These are phyloP conservation scores for Schlechtendalia chinensis DNA, from an alignment of 1,140 invertebrate genomes.

Conservation along the genomic window DNA sequence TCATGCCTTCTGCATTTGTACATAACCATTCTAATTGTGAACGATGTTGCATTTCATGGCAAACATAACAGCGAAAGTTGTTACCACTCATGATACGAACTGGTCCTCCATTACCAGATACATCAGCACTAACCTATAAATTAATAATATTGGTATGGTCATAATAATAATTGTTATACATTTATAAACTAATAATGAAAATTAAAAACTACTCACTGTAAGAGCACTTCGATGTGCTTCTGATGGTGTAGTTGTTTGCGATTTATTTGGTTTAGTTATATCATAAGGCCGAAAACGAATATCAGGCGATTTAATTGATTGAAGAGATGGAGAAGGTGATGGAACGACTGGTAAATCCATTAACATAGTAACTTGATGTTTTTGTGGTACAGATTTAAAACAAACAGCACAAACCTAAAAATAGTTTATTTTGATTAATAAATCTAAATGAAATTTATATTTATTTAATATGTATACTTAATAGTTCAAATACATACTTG, in stretches of 20 bases:
- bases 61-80: conserved; percentile 66
- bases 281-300: conserved; percentile 74
- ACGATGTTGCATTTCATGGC: conserved; percentile 67
- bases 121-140: conserved; percentile 19
- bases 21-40: conserved; percentile 79
- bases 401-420: conserved; percentile 81
- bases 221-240: conserved; percentile 30
- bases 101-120: conserved; percentile 34
- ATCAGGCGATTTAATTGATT: conserved; percentile 55
- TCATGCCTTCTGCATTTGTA: conserved; percentile 79
- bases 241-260: conserved; percentile 22
- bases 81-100: conserved; percentile 38
- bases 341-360: conserved; percentile 42
- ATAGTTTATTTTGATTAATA: conserved; percentile 60
- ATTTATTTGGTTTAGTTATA: conserved; percentile 60
- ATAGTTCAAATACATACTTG: conserved; percentile 54
- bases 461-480: background rate
- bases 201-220: conserved; percentile 11
- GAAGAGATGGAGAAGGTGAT: conserved; percentile 43
- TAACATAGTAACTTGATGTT: conserved; percentile 59
- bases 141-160: background rate
- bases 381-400: conserved; percentile 76
- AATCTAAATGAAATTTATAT: background rate
- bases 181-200: background rate
- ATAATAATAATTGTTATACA: too few species aligned